Percentiles rank a stretch among this genome's conserved stretches.
These are phyloP conservation scores for Antechinus stuartii DNA, from an alignment of 2,113 vertebrate genomes.

Conservation along the genomic window DNA sequence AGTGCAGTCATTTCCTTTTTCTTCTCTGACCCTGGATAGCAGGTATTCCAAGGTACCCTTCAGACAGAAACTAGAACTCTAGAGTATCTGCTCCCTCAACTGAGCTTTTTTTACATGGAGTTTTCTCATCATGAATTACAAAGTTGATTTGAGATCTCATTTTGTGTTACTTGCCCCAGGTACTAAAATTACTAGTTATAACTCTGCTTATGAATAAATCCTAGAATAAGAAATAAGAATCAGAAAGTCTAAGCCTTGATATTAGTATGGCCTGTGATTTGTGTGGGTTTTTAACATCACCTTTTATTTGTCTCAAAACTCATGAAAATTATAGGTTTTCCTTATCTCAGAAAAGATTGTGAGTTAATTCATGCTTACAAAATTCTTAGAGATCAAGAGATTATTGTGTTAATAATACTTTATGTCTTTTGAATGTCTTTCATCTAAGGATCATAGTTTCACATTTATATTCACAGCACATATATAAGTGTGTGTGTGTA, in stretches of 20 bases:
- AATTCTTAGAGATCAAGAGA: constrained; percentile 56
- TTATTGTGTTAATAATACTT: constrained; percentile 69
- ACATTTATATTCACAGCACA: neutral
- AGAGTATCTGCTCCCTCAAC: neutral
- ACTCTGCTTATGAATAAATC: neutral
- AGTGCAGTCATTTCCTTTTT: neutral
- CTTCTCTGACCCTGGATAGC: neutral
- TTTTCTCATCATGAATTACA: neutral
- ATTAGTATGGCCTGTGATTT: constrained; percentile 59
- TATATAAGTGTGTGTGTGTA: no score
- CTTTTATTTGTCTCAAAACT: constrained; percentile 54
- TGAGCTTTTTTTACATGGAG: neutral
- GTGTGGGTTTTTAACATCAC: neutral
- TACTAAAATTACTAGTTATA: neutral
- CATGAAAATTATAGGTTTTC: constrained; percentile 60
- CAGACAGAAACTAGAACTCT: neutral
- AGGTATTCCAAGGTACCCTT: neutral
- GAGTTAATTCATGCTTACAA: constrained; percentile 71
- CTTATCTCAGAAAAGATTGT: constrained; percentile 48
- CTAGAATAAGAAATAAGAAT: neutral
- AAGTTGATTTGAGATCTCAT: neutral
- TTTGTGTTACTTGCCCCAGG: neutral
- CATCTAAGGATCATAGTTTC: constrained; percentile 39
- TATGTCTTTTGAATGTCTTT: constrained; percentile 46
- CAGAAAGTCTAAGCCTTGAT: neutral